Base-by-base conservation (phyloP, 2,888 invertebrate species). In the Sesamia inferens region DNA sequence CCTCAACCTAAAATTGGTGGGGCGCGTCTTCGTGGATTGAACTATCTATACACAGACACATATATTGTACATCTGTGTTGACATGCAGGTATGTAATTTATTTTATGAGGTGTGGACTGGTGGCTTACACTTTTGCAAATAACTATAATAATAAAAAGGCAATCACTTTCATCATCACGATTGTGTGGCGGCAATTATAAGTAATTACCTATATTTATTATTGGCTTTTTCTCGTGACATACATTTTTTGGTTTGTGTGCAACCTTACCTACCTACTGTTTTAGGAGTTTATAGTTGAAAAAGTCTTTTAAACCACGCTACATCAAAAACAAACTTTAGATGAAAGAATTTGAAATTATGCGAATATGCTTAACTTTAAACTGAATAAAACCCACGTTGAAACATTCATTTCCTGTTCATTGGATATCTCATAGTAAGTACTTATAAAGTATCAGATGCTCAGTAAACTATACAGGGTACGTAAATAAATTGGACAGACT, bases 81-180 rank as follows among this genome's bases (percentile, higher is more conserved):
- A 39, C 65, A 68, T 48, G 16, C 8, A 63, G n/a, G 13, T 54
- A n/a, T 54, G 31, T 31, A 31, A 31, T 68, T 55, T 19, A 47
- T 47, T 74, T 31, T 22, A n/a, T 47, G 24, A 42, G 1, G 11
- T 79, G 13, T 24, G 31, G 42, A 24, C 42, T 64, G 47, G 19
- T 61, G n/a, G 48, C 55, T 67, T 66, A 63, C 67, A 44, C 51
- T 62, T 59, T 58, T 62, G 16, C 31, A 77, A 79, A 67, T 67
- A 64, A 54, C 44, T 51, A 19, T 65, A 39, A 31, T 70, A 65
- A 62, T 62, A 65, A 65, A 61, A 42, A 62, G 24, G 68, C 58
- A 62, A 67, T 79, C 77, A 79, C 68, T 79, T 79, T 77, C 78
- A 71, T 54, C 48, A 62, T 68, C 58, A 42, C 68, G 42, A 24